Evolutionary conservation across 2,797 vertebrate genomes (phyloP), one percentile per base, ranked within the genome.

Genomic region (Ibycter americanus): DNA sequence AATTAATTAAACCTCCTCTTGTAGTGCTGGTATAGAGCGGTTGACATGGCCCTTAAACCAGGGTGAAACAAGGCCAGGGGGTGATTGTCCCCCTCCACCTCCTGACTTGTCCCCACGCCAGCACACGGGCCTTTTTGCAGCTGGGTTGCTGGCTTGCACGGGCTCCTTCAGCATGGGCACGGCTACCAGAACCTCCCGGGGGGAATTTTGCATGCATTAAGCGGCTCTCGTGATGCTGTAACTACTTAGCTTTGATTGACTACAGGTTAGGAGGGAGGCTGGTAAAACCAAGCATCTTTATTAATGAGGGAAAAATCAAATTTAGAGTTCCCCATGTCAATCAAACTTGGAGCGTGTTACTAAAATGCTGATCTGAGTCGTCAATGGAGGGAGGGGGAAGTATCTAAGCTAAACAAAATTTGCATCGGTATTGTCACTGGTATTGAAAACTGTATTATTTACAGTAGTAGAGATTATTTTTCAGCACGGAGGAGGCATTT

Each of bases 181-280:
- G 1, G 1, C n/a, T 49, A 15, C 42, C 11, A 14, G 42, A 86
- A 59, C 11, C 27, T 49, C 1, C 2, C 18, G 11, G 13, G 9
- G 2, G 4, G 7, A 31, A 31, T 9, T 84, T 42, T 74, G 11
- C 31, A 6, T 1, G 1, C 1, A 0, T 38, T 51, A 61, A 80
- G 29, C 32, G 66, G 27, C 18, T 52, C 19, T 82, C 40, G 21
- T 1, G 0, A 42, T 91, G 44, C 32, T 42, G 52, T 26, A 44
- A 15, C 13, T 49, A 29, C 52, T 62, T 90, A 38, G 15, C 12
- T 83, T 80, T 46, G 19, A 6, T 65, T 0, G 3, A 55, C 49
- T 55, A 76, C 49, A 44, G 9, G 5, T 38, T 94, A 46, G 71
- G 62, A 70, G 16, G 9, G 52, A 87, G 31, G 16, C 38, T 79